Conservation (phyloP, 2,888 invertebrate genomes). For the Theodoxus fluviatilis region DNA sequence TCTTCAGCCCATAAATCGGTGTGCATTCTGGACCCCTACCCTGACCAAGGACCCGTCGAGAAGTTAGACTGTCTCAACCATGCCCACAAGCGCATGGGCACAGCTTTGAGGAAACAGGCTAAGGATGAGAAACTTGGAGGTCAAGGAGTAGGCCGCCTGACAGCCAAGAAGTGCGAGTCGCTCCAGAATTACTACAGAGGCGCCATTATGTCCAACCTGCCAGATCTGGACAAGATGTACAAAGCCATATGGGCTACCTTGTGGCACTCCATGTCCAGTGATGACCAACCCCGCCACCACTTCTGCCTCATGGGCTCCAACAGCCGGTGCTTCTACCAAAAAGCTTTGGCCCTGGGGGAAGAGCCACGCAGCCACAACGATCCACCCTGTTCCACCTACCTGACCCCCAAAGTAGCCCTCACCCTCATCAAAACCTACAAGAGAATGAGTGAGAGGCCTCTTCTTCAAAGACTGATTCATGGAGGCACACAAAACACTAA, state of each 20-base stretch:
- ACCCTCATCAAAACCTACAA: background rate
- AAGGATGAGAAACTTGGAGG: no score
- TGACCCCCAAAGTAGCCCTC: background rate
- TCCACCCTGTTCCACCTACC: background rate
- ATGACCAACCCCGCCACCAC: background rate
- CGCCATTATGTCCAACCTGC: no score
- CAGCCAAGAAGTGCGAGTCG: no score
- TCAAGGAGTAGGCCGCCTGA: no score
- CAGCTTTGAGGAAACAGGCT: no score
- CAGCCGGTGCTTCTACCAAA: constrained; percentile 13
- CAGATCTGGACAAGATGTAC: background rate
- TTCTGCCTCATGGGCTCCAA: background rate
- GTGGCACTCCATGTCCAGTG: constrained; percentile 2
- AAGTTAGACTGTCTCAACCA: no score
- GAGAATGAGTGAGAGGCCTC: background rate
- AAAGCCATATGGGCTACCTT: background rate
- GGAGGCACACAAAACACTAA: no score
- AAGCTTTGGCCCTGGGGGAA: background rate
- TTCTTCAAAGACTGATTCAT: background rate
- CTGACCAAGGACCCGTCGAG: no score
- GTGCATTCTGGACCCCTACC: no score
- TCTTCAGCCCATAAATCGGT: no score
- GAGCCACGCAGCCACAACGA: background rate
- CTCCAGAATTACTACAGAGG: no score
- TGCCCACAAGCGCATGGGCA: no score